Evolutionary conservation across 2,113 vertebrate genomes (phyloP), one percentile per base, ranked within the genome.

Genomic region (Datnioides undecimradiatus): DNA sequence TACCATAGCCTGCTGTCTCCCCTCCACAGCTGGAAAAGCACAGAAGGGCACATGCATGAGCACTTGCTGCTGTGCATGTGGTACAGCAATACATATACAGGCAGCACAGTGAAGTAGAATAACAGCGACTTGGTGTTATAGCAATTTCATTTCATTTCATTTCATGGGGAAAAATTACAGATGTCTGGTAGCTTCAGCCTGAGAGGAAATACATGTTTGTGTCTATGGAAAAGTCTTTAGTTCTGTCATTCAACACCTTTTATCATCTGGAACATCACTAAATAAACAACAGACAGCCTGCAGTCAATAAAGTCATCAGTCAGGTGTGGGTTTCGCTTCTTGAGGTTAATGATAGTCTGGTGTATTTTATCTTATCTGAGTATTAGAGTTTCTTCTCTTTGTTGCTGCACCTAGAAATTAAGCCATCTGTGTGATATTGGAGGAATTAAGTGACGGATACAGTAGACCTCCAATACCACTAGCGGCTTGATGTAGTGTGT

Each of bases 11-110:
- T 58, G 38, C 51, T 62, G 58, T 80, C 7, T 75, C 21, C 70
- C n/a, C 59, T 68, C 55, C 59, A 60, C 71, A 79, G 66, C 69
- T 83, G 52, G 43, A 79, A 81, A 74, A 77, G 25, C n/a, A 58
- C 46, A 46, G 65, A 66, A 31, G 72, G 62, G 10, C 40, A 74
- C 36, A 65, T 46, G 43, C 29, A 57, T 27, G 13, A 11, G 41
- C 48, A n/a, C 11, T 73, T 23, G 34, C 63, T 75, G 64, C 62
- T 19, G 34, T 48, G 7, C 62, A 71, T 58, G 48, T 77, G 60
- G 38, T 67, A 60, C 38, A 62, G 54, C 19, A 78, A 41, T 70
- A 60, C 57, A 77, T 76, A n/a, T 27, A 71, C 71, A 84, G 58
- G 65, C 71, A 82, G 52, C 48, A 74, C 55, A 74, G 60, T 71